Conservation (phyloP, 92 coral and sea anemone genomes). For the Chrysogorgia sp. region DNA sequence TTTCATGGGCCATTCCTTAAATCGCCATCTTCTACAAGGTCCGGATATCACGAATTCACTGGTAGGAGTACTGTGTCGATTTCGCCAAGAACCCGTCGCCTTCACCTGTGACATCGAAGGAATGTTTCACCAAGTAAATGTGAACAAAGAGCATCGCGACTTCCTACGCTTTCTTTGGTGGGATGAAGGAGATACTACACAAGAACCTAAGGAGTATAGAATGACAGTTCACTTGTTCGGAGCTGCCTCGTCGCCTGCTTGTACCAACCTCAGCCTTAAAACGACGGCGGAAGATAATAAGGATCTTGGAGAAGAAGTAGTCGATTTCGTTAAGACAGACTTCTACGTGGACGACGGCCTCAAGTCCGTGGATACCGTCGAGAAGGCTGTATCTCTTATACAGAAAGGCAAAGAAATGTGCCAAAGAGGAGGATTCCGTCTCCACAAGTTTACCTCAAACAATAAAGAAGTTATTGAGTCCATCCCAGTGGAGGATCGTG, state of each 20-base stretch:
- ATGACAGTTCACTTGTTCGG: conserved; percentile 18
- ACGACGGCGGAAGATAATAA: too few relatives aligned
- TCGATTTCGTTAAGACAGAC: conserved; percentile 1
- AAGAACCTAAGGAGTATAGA: neutral
- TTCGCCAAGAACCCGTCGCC: neutral
- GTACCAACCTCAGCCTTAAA: conserved; percentile 14
- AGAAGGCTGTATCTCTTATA: neutral
- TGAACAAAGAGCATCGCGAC: too few relatives aligned
- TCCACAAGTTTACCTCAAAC: conserved; percentile 26
- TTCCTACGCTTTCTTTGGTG: too few relatives aligned
- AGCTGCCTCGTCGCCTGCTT: conserved; percentile 4
- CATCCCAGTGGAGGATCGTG: conserved; percentile 1
- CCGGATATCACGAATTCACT: neutral
- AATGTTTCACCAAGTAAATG: too few relatives aligned
- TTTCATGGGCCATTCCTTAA: conserved; percentile 36
- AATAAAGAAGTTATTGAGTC: conserved; percentile 5
- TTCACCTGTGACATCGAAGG: neutral
- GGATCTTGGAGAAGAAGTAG: conserved; percentile 17
- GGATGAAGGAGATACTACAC: too few relatives aligned
- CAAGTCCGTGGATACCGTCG: neutral
- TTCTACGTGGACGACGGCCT: conserved; percentile 23
- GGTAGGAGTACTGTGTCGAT: neutral
- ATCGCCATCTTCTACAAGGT: conserved; percentile 13
- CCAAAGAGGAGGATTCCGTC: conserved; percentile 15
- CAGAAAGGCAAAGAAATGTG: neutral